Evolutionary conservation across 2,113 vertebrate genomes (phyloP).

Genomic region (Trogon melanurus): DNA sequence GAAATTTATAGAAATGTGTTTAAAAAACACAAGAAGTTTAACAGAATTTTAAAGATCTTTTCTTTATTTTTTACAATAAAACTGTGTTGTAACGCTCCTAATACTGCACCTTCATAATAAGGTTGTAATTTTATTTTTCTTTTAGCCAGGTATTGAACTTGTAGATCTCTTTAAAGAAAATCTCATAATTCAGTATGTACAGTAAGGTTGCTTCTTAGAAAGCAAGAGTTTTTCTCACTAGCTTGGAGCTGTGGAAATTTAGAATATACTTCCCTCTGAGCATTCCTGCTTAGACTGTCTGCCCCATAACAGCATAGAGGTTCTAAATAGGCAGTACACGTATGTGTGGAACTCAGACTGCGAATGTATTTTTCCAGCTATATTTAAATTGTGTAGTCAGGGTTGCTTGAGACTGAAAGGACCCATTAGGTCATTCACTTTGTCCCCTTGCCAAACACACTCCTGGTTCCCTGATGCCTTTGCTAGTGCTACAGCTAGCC

Average conservation of each 20-base stretch:
- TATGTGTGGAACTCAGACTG: not conserved
- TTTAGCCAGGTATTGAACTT: not conserved
- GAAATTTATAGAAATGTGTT: not conserved
- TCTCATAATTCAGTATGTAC: not conserved
- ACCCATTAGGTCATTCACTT: not conserved
- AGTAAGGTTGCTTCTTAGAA: not conserved
- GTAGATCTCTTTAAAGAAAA: not conserved
- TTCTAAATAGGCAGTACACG: not conserved
- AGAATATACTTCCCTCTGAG: not conserved
- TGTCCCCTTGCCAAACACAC: not conserved
- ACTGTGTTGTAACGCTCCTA: not conserved
- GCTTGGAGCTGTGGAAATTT: not conserved
- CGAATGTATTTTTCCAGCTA: conserved; percentile 3
- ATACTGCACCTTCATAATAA: not conserved
- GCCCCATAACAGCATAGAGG: not conserved
- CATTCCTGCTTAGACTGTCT: not conserved
- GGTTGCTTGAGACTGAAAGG: not conserved
- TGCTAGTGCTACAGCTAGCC: not conserved
- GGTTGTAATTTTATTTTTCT: not conserved
- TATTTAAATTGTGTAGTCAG: conserved; percentile 12
- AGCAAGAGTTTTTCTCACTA: not conserved
- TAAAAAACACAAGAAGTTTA: not conserved
- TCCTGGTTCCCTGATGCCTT: not conserved
- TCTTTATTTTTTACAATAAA: not conserved
- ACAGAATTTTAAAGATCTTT: not conserved